Percentiles rank a stretch among this genome's conserved stretches.
Evolutionary conservation across 1,140 invertebrate genomes (phyloP).

Genomic region (Conopomorpha cramerella): DNA sequence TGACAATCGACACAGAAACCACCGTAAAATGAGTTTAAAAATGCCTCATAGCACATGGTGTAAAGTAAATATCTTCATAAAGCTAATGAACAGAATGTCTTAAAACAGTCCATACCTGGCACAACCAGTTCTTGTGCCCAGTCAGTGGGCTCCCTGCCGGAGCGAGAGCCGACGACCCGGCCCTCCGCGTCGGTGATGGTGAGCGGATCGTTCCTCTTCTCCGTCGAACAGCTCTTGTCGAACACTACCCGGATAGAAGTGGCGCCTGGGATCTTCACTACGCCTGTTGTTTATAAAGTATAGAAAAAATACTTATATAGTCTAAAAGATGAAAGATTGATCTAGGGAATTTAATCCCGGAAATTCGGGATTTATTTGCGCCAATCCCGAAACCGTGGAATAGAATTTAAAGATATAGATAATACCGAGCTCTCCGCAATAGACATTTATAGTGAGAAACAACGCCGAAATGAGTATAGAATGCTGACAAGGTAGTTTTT

Average conservation of each 20-base stretch:
- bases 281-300: conserved; percentile 23
- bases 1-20: too few relatives aligned
- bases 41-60: too few relatives aligned
- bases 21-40: too few relatives aligned
- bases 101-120: too few relatives aligned
- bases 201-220: conserved; percentile 89
- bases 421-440: too few relatives aligned
- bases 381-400: background rate
- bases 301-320: background rate
- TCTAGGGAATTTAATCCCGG: background rate
- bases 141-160: conserved; percentile 88
- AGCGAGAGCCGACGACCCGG: conserved; percentile 80
- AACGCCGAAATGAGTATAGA: too few relatives aligned
- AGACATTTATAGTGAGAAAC: too few relatives aligned
- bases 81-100: too few relatives aligned
- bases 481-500: too few relatives aligned
- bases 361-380: background rate
- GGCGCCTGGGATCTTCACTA: conserved; percentile 77
- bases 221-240: conserved; percentile 92
- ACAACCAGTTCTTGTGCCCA: conserved; percentile 89
- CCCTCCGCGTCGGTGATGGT: conserved; percentile 86
- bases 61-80: too few relatives aligned
- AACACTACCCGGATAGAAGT: conserved; percentile 89
- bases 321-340: background rate
- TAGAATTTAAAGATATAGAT: too few relatives aligned